Base-by-base conservation (phyloP, 2,113 vertebrate species). In the Periophthalmus modestus region DNA sequence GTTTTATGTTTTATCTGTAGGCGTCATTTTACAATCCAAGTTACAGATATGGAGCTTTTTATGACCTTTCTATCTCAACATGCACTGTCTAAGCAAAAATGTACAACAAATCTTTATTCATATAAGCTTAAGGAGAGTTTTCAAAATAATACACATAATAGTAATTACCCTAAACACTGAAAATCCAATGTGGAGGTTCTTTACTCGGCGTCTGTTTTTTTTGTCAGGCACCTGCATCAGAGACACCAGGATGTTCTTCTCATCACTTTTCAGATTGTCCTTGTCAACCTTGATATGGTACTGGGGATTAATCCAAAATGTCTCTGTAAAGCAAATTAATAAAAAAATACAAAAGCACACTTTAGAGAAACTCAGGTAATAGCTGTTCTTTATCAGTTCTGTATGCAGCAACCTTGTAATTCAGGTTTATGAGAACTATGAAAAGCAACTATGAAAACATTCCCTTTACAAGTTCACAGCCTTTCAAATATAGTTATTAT, bases 171-270 rank as follows among this genome's bases (percentile, higher is more conserved):
- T 62, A 75, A 85, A 94, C 15, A 94, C 62, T 16, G 57, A 48
- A 69, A 93, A 87, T 16, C 92, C 92, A 33, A 93, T 91, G 72
- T 83, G 58, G n/a, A 84, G 55, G 15, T 82, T 89, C 36, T 86
- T 18, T 21, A 66, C 69, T 54, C 85, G 66, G 33, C 34, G 88
- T 63, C 92, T 80, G 73, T 88, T 84, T 70, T 89, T 87, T 61
- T 91, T 92, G 79, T 92, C 85, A 0, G 89, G 85, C 75, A 90
- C 93, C 79, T 94, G 92, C 79, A 93, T 87, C 48, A 94, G 83
- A 73, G 91, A 91, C 52, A 93, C 70, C 46, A 93, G 36, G 3
- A 87, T 83, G 71, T 93, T 93, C 62, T 77, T 89, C 0, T 67
- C 58, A 0, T 54, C 68, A 0, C 59, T 18, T 33, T 0, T 63